Percentiles rank a stretch among this genome's conserved stretches.
phyloP scores from a whole-genome alignment of 2,888 invertebrate genomes.

The Laspeyria flexula region DNA sequence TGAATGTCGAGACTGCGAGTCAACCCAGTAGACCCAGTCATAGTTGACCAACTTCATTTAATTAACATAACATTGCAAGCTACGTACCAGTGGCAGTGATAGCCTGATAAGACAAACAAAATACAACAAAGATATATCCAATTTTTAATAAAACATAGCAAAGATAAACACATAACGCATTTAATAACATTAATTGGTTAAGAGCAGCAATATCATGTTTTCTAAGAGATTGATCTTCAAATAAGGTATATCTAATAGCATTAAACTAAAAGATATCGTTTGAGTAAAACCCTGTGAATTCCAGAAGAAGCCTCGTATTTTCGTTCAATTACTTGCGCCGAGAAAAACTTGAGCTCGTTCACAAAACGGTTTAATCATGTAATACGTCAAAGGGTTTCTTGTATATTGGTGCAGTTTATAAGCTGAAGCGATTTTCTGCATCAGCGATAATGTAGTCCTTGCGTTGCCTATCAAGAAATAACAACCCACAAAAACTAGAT shows the following conservation, averaged over 20 bases:
- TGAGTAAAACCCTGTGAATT: constrained; percentile 18
- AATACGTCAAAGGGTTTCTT: constrained; percentile 52
- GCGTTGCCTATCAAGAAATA: no score
- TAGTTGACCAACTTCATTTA: no score
- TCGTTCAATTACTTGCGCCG: constrained; percentile 46
- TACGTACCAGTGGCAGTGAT: no score
- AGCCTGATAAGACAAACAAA: no score
- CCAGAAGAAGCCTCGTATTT: constrained; percentile 36
- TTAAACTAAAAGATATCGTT: constrained; percentile 35
- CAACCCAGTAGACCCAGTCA: no score
- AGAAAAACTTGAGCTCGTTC: constrained; percentile 41
- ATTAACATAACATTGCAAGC: no score
- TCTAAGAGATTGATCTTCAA: neutral
- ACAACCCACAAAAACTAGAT: no score
- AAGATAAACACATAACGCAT: neutral
- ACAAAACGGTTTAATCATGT: constrained; percentile 54
- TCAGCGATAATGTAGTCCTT: no score
- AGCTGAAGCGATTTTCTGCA: constrained; percentile 21
- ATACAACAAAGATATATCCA: no score
- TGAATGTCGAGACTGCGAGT: no score
- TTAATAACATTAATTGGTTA: neutral
- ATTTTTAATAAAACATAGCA: no score
- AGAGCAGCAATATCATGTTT: neutral
- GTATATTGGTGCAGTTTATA: constrained; percentile 15
- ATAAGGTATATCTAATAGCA: constrained; percentile 7